phyloP scores from a whole-genome alignment of 2,888 invertebrate species.

The Lissocephala sabroskyi region DNA sequence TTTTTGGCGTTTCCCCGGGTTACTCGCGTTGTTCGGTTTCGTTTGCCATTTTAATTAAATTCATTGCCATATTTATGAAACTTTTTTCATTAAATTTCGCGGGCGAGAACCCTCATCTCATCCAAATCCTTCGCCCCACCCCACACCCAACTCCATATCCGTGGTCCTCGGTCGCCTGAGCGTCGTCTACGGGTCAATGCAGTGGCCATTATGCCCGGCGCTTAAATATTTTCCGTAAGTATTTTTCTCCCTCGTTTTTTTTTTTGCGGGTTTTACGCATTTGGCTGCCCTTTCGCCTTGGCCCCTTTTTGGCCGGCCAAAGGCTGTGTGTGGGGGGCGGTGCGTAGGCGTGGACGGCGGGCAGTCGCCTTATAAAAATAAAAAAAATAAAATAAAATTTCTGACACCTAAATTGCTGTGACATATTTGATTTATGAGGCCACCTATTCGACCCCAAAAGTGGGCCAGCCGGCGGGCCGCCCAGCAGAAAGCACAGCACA shows the following conservation, averaged over 20 bases:
- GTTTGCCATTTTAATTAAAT: constrained; percentile 51
- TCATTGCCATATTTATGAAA: constrained; percentile 66
- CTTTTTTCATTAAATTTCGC: constrained; percentile 61
- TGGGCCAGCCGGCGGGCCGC: constrained; percentile 17
- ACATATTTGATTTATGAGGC: constrained; percentile 66
- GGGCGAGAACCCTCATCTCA: constrained; percentile 8
- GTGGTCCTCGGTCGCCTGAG: constrained; percentile 22
- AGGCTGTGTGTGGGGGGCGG: too few species aligned
- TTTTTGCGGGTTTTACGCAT: constrained; percentile 34
- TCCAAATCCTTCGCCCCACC: background rate
- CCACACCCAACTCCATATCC: background rate
- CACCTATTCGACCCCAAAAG: constrained; percentile 62
- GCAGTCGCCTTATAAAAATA: constrained; percentile 67
- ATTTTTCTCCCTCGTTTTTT: constrained; percentile 10
- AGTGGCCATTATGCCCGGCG: constrained; percentile 10
- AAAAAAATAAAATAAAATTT: too few species aligned
- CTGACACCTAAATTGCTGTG: constrained; percentile 66
- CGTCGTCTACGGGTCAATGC: constrained; percentile 22
- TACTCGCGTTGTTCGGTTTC: too few species aligned
- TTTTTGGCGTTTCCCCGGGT: constrained; percentile 4
- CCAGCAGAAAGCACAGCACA: background rate
- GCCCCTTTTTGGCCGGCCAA: constrained; percentile 31
- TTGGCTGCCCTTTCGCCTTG: constrained; percentile 24
- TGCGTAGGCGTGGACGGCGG: too few species aligned
- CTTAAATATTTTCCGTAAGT: constrained; percentile 33